These are phyloP conservation scores for Elephas maximus DNA, from an alignment of 2,113 vertebrate genomes.

Conservation along the genomic window DNA sequence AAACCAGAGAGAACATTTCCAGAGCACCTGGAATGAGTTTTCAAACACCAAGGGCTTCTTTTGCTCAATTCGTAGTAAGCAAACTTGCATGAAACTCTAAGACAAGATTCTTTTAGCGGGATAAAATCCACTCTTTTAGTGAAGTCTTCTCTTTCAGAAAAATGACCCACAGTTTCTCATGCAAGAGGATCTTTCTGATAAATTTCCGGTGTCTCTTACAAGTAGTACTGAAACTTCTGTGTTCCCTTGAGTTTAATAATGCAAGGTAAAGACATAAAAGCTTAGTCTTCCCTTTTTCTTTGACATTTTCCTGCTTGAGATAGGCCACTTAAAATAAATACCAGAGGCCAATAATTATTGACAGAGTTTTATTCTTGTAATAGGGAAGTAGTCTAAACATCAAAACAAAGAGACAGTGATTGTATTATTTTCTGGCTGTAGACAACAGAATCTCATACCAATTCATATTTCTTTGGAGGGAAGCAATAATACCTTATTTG, in stretches of 20 bases:
- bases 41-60: not conserved
- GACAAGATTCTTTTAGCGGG: not conserved
- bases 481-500: not conserved
- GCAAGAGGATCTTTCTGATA: not conserved
- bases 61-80: not conserved
- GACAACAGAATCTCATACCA: not conserved
- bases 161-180: not conserved
- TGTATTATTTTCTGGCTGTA: not conserved
- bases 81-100: not conserved
- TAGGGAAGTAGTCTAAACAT: not conserved
- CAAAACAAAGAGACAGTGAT: not conserved
- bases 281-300: not conserved
- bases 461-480: not conserved
- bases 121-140: not conserved
- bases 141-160: not conserved
- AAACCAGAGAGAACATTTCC: not conserved
- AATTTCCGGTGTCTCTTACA: not conserved
- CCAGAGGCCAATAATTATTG: not conserved
- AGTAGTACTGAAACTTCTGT: not conserved
- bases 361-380: not conserved
- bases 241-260: not conserved
- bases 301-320: not conserved
- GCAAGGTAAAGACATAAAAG: not conserved
- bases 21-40: not conserved
- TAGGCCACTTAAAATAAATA: conserved; percentile 1